Evolutionary conservation across 2,113 vertebrate species (phyloP).

Genomic region (cat (Felis catus)): F.catus_Fca126_mat1.0 CM031412.1:116816001-116816500

Average conservation of each 20-base stretch:
- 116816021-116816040: conserved; percentile 93
- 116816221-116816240: conserved; percentile 91
- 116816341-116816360: conserved; percentile 90
- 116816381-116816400: conserved; percentile 95
- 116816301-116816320: conserved; percentile 94
- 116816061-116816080: conserved; percentile 92
- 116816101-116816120: conserved; percentile 94
- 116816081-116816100: conserved; percentile 96
- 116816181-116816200: conserved; percentile 95
- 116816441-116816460: conserved; percentile 91
- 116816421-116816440: conserved; percentile 91
- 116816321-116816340: conserved; percentile 97
- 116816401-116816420: conserved; percentile 95
- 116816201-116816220: conserved; percentile 94
- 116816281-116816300: conserved; percentile 94
- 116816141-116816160: conserved; percentile 91
- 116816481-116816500: conserved; percentile 91
- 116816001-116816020: conserved; percentile 92
- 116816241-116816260: conserved; percentile 90
- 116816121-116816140: conserved; percentile 94
- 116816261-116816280: conserved; percentile 90
- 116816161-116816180: conserved; percentile 91
- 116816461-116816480: conserved; percentile 92
- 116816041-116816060: conserved; percentile 92
- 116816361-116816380: conserved; percentile 91